Evolutionary conservation across 1,140 invertebrate species (phyloP).

Genomic region (Scaptodrosophila lebanonensis): DNA sequence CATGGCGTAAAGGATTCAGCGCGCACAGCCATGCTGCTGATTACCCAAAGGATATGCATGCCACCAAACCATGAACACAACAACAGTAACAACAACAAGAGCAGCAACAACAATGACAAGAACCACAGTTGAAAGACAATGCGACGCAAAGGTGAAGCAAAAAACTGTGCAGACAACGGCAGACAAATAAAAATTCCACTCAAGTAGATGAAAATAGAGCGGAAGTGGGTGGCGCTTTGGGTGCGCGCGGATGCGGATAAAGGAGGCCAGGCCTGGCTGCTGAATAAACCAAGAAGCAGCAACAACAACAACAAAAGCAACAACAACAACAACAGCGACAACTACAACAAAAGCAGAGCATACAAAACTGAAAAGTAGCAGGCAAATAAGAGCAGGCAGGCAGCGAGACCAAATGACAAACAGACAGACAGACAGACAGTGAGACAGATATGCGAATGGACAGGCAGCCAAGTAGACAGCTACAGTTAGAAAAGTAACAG

Average conservation of each 20-base stretch:
- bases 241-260: slow-evolving; percentile 16
- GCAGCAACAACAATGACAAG: slow-evolving; percentile 4
- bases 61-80: neutral
- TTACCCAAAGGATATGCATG: slow-evolving; percentile 61
- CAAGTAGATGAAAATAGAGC: slow-evolving; percentile 63
- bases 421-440: slow-evolving; percentile 22
- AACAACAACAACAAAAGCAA: slow-evolving; percentile 11
- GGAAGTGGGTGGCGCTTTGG: slow-evolving; percentile 48
- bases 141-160: slow-evolving; percentile 7
- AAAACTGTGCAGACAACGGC: slow-evolving; percentile 17
- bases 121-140: neutral
- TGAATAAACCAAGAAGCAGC: slow-evolving; percentile 1
- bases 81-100: slow-evolving; percentile 17
- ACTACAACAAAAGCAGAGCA: slow-evolving; percentile 27
- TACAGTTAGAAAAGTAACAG: no score
- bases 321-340: slow-evolving; percentile 3
- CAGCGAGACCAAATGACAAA: slow-evolving; percentile 20
- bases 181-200: slow-evolving; percentile 70
- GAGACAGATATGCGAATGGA: neutral
- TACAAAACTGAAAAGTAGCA: slow-evolving; percentile 44
- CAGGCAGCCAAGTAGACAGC: no score
- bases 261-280: neutral
- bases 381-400: slow-evolving; percentile 22
- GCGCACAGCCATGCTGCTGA: slow-evolving; percentile 35
- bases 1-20: slow-evolving; percentile 26